A percentile compares a stretch with the other conserved stretches of the same genome.
Conservation (phyloP, 2,888 invertebrate species). For the Tenthredo amoena region DNA sequence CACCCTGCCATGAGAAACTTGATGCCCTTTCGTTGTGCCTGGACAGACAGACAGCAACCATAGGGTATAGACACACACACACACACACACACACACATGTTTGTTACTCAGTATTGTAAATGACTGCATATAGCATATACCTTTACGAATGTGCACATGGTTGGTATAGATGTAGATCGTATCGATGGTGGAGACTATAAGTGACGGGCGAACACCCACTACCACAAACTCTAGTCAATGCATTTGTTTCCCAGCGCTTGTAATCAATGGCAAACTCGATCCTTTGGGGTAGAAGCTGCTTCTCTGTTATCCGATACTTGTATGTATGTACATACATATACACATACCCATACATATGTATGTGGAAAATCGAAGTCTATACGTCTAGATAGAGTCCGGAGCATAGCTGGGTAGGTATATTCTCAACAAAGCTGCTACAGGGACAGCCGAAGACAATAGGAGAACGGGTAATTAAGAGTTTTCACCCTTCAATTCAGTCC, state of each 20-base stretch:
- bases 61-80: neutral
- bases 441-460: neutral
- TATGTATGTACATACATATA: neutral
- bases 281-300: neutral
- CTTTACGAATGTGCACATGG: neutral
- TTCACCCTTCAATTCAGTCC: neutral
- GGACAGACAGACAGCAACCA: neutral
- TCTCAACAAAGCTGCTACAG: neutral
- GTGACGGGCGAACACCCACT: constrained; percentile 19
- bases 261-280: constrained; percentile 47
- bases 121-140: neutral
- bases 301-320: constrained; percentile 37
- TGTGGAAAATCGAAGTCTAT: neutral
- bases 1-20: neutral
- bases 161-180: neutral
- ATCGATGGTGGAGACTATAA: constrained; percentile 10
- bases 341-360: neutral
- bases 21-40: constrained; percentile 44
- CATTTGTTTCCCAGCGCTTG: constrained; percentile 35
- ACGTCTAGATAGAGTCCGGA: neutral
- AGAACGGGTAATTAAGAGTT: constrained; percentile 3
- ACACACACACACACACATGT: neutral
- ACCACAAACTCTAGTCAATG: neutral
- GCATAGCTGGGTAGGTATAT: neutral
- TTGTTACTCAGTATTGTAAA: neutral